Conservation (phyloP, 2,797 vertebrate species). For the Acipenser transmontanus region DNA sequence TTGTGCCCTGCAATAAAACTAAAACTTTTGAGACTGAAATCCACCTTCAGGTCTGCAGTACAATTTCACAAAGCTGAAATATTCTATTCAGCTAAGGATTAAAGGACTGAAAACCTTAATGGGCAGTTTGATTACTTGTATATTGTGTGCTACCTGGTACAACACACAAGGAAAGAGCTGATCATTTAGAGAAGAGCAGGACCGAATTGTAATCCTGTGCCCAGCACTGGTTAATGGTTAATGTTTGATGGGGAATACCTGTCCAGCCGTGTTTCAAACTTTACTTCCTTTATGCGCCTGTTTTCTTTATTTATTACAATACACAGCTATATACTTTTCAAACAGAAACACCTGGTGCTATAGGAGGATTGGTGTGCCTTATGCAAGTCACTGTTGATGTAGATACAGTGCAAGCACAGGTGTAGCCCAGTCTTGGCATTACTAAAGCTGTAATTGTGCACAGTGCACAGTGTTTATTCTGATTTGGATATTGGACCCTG, state of each 20-base stretch:
- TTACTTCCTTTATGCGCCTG: background rate
- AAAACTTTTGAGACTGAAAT: too few species aligned
- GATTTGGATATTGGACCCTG: background rate
- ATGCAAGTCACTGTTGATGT: conserved; percentile 16
- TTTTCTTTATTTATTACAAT: conserved; percentile 12
- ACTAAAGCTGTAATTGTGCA: background rate
- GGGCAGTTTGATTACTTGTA: too few species aligned
- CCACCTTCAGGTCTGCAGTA: too few species aligned
- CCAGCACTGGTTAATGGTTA: conserved; percentile 30
- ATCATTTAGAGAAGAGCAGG: background rate
- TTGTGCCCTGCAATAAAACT: too few species aligned
- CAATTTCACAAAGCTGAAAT: too few species aligned
- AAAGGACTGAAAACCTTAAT: too few species aligned
- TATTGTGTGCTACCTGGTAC: too few species aligned
- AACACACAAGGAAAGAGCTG: too few species aligned
- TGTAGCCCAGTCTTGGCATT: background rate
- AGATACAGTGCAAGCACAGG: conserved; percentile 5
- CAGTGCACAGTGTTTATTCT: background rate
- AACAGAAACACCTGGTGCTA: conserved; percentile 19
- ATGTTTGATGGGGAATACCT: conserved; percentile 33
- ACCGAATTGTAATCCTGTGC: background rate
- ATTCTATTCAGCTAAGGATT: too few species aligned
- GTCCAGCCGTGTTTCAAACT: background rate
- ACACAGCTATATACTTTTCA: conserved; percentile 27
- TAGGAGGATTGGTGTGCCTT: conserved; percentile 14